phyloP scores from a whole-genome alignment of 1,140 invertebrate species.

The Drosophila pectinifera region DNA sequence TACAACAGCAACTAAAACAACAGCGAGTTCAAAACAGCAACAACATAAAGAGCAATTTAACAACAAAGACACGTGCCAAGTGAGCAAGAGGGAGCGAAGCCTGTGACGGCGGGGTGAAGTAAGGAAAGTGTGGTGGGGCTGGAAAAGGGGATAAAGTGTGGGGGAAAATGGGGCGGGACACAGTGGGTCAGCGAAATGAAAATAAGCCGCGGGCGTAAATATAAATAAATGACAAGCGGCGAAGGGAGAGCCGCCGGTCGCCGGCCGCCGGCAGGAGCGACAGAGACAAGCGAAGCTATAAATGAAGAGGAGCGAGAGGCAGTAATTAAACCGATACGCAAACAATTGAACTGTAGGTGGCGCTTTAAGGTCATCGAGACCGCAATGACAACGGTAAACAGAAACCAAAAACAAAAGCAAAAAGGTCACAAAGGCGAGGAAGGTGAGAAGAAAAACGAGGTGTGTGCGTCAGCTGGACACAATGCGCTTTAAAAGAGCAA shows the following conservation, averaged over 20 bases:
- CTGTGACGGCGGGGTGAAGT: not conserved
- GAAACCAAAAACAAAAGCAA: constrained; percentile 5
- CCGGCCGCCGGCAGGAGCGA: constrained; percentile 4
- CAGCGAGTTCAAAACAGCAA: not conserved
- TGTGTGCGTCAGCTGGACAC: constrained; percentile 13
- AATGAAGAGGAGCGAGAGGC: constrained; percentile 50
- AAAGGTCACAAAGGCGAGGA: constrained; percentile 5
- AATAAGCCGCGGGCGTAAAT: constrained; percentile 79
- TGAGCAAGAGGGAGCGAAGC: constrained; percentile 20
- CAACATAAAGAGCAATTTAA: constrained; percentile 71
- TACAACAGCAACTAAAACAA: constrained; percentile 25
- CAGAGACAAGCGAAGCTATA: constrained; percentile 1
- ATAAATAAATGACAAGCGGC: constrained; percentile 71
- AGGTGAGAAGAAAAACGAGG: not conserved
- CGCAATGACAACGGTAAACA: constrained; percentile 45
- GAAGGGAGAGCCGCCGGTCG: constrained; percentile 6
- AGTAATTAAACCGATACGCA: constrained; percentile 80
- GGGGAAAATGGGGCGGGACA: constrained; percentile 12
- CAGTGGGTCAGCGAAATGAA: constrained; percentile 74
- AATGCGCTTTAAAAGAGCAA: constrained; percentile 23
- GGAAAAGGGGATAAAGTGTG: not conserved
- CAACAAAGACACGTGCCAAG: constrained; percentile 71
- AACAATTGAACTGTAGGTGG: constrained; percentile 76
- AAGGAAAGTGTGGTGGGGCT: not conserved
- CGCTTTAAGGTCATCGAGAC: constrained; percentile 60